Percentiles rank a stretch among this genome's conserved stretches.
Evolutionary conservation across 2,888 invertebrate species (phyloP).

Genomic region (Notodonta ziczac): DNA sequence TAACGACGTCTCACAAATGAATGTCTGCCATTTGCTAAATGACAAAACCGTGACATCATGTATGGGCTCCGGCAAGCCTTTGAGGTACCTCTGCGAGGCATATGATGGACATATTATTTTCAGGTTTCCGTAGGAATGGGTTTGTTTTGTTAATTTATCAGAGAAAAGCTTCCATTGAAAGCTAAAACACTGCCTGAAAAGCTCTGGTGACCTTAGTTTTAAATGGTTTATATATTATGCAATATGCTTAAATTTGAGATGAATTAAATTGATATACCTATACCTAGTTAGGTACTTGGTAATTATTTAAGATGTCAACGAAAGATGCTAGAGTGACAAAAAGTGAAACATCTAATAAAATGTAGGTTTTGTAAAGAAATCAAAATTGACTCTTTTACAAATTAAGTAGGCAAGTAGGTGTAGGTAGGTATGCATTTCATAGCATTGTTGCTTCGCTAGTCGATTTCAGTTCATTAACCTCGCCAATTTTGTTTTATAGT

Average conservation of each 20-base stretch:
- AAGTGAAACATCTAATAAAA: no score
- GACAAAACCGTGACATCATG: constrained; percentile 50
- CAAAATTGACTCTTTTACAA: neutral
- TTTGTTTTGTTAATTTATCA: neutral
- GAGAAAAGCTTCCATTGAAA: no score
- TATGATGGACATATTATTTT: neutral
- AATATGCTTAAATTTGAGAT: no score
- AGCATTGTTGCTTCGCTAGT: constrained; percentile 28
- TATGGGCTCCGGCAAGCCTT: constrained; percentile 26
- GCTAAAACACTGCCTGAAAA: no score
- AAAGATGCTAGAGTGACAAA: no score
- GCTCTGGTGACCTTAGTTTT: no score
- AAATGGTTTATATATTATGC: no score
- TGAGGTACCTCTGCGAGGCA: constrained; percentile 14
- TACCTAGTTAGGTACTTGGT: no score
- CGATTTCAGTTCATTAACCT: constrained; percentile 27
- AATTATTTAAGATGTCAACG: no score
- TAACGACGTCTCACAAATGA: constrained; percentile 42
- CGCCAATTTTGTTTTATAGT: constrained; percentile 23
- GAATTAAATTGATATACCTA: no score
- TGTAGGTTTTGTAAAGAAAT: neutral
- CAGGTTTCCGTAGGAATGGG: neutral
- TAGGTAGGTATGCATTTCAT: constrained; percentile 23
- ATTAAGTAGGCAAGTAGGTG: constrained; percentile 13
- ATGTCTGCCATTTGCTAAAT: constrained; percentile 46